Conservation (phyloP, 2,113 vertebrate genomes). For the Corydoras maculifer region DNA sequence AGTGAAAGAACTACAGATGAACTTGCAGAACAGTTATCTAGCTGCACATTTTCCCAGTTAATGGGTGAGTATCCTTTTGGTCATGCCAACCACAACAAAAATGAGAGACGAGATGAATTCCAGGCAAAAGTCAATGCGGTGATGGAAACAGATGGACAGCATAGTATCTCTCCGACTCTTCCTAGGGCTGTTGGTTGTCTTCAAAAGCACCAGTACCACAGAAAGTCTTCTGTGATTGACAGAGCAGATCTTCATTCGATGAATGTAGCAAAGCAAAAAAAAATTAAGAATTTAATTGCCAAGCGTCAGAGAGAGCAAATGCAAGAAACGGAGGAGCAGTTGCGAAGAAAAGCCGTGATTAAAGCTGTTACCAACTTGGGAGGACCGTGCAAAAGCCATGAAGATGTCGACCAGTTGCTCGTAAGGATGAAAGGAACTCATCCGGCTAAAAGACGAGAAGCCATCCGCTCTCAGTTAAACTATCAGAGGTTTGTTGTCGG, state of each 20-base stretch:
- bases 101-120: constrained; percentile 25
- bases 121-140: background rate
- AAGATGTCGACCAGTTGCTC: constrained; percentile 62
- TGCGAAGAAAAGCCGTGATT: constrained; percentile 49
- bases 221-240: constrained; percentile 2
- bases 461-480: constrained; percentile 56
- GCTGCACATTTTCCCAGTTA: constrained; percentile 60
- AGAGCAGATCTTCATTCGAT: background rate
- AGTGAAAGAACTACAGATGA: constrained; percentile 47
- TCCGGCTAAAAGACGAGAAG: constrained; percentile 52
- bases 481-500: constrained; percentile 63
- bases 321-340: constrained; percentile 27
- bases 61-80: constrained; percentile 62
- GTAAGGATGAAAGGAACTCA: constrained; percentile 49
- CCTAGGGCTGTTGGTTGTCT: background rate
- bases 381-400: constrained; percentile 60
- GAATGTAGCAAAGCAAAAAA: constrained; percentile 8
- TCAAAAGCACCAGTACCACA: background rate
- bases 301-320: background rate
- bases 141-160: background rate
- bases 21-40: constrained; percentile 42
- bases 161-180: background rate
- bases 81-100: constrained; percentile 26
- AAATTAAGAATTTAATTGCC: background rate
- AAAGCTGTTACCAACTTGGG: constrained; percentile 53